Conservation (phyloP, 2,888 invertebrate genomes). For the Punctoribates punctum region DNA sequence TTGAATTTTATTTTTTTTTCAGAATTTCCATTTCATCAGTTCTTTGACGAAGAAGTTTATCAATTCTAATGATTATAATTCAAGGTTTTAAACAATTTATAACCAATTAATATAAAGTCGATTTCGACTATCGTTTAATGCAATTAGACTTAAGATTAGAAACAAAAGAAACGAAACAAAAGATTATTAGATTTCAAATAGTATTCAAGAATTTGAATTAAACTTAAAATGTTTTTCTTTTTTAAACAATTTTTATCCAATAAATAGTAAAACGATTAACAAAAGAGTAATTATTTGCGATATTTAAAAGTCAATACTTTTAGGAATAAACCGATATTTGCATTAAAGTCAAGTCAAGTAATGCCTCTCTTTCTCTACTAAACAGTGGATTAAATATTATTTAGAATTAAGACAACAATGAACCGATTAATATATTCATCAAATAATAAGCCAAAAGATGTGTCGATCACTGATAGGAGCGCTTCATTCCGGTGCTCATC, state of each 20-base stretch:
- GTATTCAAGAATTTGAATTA: too few relatives aligned
- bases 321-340: not conserved
- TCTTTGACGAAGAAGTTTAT: slow-evolving; percentile 31
- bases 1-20: not conserved
- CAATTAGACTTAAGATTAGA: not conserved
- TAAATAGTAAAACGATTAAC: too few relatives aligned
- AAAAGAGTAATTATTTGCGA: not conserved
- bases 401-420: slow-evolving; percentile 5
- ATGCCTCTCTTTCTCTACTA: not conserved
- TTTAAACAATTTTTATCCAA: too few relatives aligned
- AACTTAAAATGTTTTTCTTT: too few relatives aligned
- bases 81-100: slow-evolving; percentile 1
- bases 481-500: slow-evolving; percentile 28
- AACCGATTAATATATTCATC: not conserved
- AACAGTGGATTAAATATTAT: slow-evolving; percentile 16
- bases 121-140: not conserved
- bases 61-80: slow-evolving; percentile 24
- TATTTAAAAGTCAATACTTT: not conserved
- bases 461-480: not conserved
- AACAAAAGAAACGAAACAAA: too few relatives aligned
- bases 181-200: too few relatives aligned
- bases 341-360: not conserved
- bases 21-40: slow-evolving; percentile 35
- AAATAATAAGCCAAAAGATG: not conserved
- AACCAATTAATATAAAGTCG: not conserved